Evolutionary conservation across 2,797 vertebrate genomes (phyloP).

Genomic region (Merluccius polli): DNA sequence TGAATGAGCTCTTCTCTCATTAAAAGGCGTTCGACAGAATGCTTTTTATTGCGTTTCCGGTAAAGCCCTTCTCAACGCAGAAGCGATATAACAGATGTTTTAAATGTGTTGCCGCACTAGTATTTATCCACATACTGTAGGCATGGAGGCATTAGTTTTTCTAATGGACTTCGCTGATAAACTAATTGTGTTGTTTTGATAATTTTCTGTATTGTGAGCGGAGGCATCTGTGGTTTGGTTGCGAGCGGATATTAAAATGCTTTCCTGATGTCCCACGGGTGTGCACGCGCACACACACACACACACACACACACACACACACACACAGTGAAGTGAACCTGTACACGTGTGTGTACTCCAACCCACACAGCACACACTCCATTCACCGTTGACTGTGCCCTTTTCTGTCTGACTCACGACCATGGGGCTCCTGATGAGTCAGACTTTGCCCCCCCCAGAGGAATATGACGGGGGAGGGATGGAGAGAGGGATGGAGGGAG

Average conservation of each 20-base stretch:
- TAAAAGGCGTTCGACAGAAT: no score
- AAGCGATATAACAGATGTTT: background rate
- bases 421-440: constrained; percentile 47
- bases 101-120: background rate
- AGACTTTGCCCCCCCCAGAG: constrained; percentile 29
- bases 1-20: constrained; percentile 6
- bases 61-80: no score
- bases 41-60: no score
- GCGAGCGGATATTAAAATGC: background rate
- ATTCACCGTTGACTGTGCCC: constrained; percentile 28
- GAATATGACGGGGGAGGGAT: background rate
- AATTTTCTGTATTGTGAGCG: background rate
- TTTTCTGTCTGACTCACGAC: constrained; percentile 49
- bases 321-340: background rate
- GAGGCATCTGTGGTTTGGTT: constrained; percentile 30
- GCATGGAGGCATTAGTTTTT: background rate
- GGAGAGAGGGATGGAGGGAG: no score
- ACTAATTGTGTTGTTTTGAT: background rate
- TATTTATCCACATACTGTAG: background rate
- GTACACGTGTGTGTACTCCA: background rate
- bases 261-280: constrained; percentile 26
- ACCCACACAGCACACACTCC: constrained; percentile 9
- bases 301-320: background rate
- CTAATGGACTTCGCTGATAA: background rate
- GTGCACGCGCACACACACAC: background rate